phyloP scores from a whole-genome alignment of 2,113 vertebrate species.

The Zapornia atra region DNA sequence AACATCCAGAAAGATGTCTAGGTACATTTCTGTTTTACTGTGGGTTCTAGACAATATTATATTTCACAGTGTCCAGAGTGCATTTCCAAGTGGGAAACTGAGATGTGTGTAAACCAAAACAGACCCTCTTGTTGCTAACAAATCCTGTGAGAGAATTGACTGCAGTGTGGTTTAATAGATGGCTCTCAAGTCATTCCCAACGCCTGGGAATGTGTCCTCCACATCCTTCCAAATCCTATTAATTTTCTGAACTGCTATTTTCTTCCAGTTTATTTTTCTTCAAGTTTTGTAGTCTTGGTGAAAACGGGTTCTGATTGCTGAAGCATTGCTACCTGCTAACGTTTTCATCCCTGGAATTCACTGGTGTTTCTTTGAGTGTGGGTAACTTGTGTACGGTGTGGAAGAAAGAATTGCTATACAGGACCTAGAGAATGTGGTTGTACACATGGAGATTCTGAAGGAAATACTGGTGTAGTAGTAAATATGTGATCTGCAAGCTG shows the following conservation, averaged over 20 bases:
- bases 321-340: background rate
- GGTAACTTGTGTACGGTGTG: rapidly evolving
- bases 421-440: background rate
- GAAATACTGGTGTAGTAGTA: background rate
- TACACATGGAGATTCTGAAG: background rate
- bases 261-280: background rate
- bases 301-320: background rate
- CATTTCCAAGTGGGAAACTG: background rate
- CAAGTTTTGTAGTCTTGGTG: background rate
- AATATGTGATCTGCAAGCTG: background rate
- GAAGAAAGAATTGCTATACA: background rate
- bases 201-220: background rate
- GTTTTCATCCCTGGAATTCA: background rate
- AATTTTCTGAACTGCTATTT: background rate
- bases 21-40: background rate
- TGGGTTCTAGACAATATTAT: background rate
- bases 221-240: background rate
- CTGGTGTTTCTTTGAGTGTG: background rate
- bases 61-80: background rate
- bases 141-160: background rate
- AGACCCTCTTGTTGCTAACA: background rate
- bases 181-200: background rate
- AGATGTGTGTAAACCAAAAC: background rate
- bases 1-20: background rate
- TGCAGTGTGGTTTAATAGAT: background rate